A percentile compares a stretch with the other conserved stretches of the same genome.
phyloP scores from a whole-genome alignment of 1,140 invertebrate genomes.

The Danaus plexippus region DNA sequence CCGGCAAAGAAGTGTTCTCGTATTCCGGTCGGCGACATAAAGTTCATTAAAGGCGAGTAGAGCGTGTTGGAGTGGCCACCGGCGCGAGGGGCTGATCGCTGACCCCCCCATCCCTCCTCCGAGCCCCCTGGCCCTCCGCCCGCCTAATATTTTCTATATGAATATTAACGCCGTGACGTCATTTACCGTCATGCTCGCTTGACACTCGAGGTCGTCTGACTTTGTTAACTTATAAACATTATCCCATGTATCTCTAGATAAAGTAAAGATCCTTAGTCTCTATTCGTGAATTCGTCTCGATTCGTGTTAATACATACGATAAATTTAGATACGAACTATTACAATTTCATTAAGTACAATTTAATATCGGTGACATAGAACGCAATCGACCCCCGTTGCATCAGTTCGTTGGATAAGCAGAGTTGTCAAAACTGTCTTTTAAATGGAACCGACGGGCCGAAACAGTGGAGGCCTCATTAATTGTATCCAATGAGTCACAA shows the following conservation, averaged over 20 bases:
- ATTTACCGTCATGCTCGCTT: conserved; percentile 28
- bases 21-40: conserved; percentile 60
- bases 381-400: too few relatives aligned
- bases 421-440: too few relatives aligned
- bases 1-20: conserved; percentile 61
- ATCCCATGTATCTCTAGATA: conserved; percentile 3
- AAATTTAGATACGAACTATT: too few relatives aligned
- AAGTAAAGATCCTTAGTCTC: too few relatives aligned
- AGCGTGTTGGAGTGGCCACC: conserved; percentile 63
- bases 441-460: too few relatives aligned
- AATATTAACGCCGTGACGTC: conserved; percentile 48
- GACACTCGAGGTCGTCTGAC: conserved; percentile 24
- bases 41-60: conserved; percentile 66
- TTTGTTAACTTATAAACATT: conserved; percentile 23
- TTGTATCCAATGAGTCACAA: too few relatives aligned
- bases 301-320: too few relatives aligned
- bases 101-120: conserved; percentile 22
- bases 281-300: too few relatives aligned
- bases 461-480: too few relatives aligned
- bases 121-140: conserved; percentile 20
- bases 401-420: too few relatives aligned
- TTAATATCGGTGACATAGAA: too few relatives aligned
- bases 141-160: conserved; percentile 62
- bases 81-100: conserved; percentile 48
- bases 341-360: too few relatives aligned